Base-by-base conservation (phyloP, 2,888 invertebrate species). In the Tanypteryx hageni region DNA sequence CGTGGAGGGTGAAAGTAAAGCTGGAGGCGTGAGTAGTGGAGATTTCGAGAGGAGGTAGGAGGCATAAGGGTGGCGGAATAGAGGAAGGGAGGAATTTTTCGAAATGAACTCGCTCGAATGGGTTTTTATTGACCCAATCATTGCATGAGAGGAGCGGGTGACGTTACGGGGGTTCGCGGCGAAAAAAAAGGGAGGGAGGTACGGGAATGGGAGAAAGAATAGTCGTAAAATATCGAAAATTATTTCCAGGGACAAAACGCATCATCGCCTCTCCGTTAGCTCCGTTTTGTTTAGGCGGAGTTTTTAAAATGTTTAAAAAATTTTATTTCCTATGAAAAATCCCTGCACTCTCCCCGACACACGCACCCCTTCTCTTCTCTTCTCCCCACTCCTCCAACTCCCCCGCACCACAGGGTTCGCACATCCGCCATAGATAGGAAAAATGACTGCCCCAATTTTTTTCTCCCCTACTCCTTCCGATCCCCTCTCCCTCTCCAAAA, bases 191-290 rank as follows among this genome's bases (percentile, higher is more conserved):
- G 83, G 11, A 13, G 56, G 44, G 64, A n/a, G 16, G 5, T 10
- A 10, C 16, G 10, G 64, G 89, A 44, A 18, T 2, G 11, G 44
- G 44, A 11, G 44, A 27, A 64, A 44, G 64, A 56, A n/a, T 31
- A 18, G 31, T 89, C 89, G 89, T 89, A 89, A 89, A 89, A 89
- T 89, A 89, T 89, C 89, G 89, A 89, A 89, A 64, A 89, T 89
- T 44, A 89, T 89, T 89, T 64, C 64, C 64, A 18, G 89, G 89
- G 64, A 89, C 89, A 89, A 89, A 89, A 89, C 68, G 89, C 89
- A 89, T 89, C 89, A 68, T 89, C 68, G 89, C 89, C 89, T 68
- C 89, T 18, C 89, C 89, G 61, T 86, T 86, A 61, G 61, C 61
- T 64, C 86, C 61, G 89, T 68, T 68, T 86, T 61, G 86, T 86